A percentile compares a stretch with the other conserved stretches of the same genome.
Conservation (phyloP, 2,888 invertebrate species). For the Dynastes grantii region DNA sequence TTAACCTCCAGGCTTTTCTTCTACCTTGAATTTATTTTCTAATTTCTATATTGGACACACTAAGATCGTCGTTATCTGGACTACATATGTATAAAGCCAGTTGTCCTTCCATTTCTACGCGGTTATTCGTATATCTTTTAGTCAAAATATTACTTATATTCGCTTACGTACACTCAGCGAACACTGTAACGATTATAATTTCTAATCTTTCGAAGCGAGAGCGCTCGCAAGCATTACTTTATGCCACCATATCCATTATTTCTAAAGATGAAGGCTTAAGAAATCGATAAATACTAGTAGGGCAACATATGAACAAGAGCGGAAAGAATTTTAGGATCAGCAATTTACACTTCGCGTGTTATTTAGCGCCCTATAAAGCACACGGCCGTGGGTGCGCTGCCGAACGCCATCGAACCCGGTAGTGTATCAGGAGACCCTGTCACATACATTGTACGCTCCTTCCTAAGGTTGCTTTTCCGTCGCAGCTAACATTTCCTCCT, state of each 20-base stretch:
- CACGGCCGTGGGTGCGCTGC: slow-evolving; percentile 21
- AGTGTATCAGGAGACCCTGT: slow-evolving; percentile 48
- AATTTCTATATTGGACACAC: no score
- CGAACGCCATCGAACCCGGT: slow-evolving; percentile 43
- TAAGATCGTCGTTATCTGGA: no score
- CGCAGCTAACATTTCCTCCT: slow-evolving; percentile 40
- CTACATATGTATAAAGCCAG: no score
- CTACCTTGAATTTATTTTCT: no score
- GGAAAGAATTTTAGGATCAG: slow-evolving; percentile 60
- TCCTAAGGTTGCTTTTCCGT: slow-evolving; percentile 18
- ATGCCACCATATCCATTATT: slow-evolving; percentile 24
- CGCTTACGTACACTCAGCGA: not conserved
- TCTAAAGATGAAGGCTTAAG: slow-evolving; percentile 17
- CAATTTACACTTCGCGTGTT: slow-evolving; percentile 56
- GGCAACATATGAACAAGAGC: slow-evolving; percentile 59
- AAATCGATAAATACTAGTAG: slow-evolving; percentile 61
- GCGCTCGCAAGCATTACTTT: not conserved
- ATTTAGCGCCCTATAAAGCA: slow-evolving; percentile 59
- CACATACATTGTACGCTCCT: slow-evolving; percentile 50
- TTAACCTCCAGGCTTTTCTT: no score
- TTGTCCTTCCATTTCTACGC: no score
- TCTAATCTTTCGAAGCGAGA: not conserved
- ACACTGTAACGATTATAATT: not conserved
- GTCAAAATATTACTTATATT: no score
- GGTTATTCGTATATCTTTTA: no score